These are phyloP conservation scores for Gymnopithys bicolor DNA, from an alignment of 2,797 vertebrate genomes.

Conservation along the genomic window DNA sequence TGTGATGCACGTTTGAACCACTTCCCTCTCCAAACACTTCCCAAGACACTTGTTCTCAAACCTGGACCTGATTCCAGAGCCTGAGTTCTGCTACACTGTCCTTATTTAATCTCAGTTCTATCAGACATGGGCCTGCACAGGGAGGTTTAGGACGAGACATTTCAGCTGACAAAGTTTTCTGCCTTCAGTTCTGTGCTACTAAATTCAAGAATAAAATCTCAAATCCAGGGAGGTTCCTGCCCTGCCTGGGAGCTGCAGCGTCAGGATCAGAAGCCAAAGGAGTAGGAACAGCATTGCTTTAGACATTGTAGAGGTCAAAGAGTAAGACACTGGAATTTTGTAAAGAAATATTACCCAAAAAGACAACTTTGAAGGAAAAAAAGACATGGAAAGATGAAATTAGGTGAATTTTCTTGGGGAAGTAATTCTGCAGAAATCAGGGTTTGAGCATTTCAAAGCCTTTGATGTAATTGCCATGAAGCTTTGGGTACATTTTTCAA, in stretches of 20 bases:
- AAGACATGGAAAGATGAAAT: background rate
- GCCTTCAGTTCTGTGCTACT: background rate
- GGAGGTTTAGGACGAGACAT: background rate
- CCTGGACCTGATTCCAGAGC: background rate
- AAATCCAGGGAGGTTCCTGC: background rate
- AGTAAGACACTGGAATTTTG: background rate
- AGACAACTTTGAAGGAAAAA: background rate
- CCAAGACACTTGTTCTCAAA: background rate
- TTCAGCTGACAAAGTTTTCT: background rate
- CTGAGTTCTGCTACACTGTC: background rate
- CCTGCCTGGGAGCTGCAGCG: background rate
- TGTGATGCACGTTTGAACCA: background rate
- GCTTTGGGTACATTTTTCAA: background rate
- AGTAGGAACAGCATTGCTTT: background rate
- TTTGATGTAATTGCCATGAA: background rate
- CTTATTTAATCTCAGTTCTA: background rate
- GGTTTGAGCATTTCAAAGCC: background rate
- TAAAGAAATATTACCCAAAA: background rate
- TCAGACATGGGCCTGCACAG: background rate
- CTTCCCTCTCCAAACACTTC: background rate
- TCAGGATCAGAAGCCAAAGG: background rate
- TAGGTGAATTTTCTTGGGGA: background rate
- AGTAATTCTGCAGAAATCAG: background rate
- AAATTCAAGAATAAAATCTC: background rate
- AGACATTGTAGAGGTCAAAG: background rate